Evolutionary conservation across 2,888 invertebrate species (phyloP).

Genomic region (Andrena bucephala): DNA sequence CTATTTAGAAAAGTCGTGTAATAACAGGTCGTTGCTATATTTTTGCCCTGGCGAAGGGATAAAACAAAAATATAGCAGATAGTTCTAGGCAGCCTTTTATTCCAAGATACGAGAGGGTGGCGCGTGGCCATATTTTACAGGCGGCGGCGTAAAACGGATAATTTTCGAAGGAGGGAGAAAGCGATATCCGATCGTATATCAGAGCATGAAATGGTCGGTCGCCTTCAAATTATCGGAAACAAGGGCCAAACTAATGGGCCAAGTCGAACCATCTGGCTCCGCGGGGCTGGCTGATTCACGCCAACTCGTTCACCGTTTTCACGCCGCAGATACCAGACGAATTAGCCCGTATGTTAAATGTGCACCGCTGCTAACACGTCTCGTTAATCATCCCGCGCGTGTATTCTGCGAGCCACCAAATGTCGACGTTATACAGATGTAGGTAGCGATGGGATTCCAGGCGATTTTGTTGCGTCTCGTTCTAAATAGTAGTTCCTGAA

Average conservation of each 20-base stretch:
- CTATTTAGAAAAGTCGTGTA: neutral
- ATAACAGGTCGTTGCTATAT: neutral
- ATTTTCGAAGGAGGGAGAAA: slow-evolving; percentile 79
- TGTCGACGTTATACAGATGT: too few species aligned
- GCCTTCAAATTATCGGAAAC: slow-evolving; percentile 83
- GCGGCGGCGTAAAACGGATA: slow-evolving; percentile 83
- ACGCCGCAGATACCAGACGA: slow-evolving; percentile 74
- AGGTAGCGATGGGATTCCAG: too few species aligned
- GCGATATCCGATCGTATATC: slow-evolving; percentile 82
- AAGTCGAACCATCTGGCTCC: slow-evolving; percentile 79
- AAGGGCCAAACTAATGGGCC: slow-evolving; percentile 80
- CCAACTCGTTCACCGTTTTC: slow-evolving; percentile 76
- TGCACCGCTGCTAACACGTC: slow-evolving; percentile 1
- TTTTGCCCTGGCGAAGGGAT: neutral
- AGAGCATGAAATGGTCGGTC: slow-evolving; percentile 74
- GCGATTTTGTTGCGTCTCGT: too few species aligned
- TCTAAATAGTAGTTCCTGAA: too few species aligned
- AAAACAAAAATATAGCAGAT: neutral
- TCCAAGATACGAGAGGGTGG: slow-evolving; percentile 32
- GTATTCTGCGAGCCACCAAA: neutral
- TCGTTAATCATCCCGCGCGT: neutral
- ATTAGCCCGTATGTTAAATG: slow-evolving; percentile 62
- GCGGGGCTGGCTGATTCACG: slow-evolving; percentile 78
- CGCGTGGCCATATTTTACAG: slow-evolving; percentile 79
- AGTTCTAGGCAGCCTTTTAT: slow-evolving; percentile 28